Evolutionary conservation across 2,113 vertebrate species (phyloP).

Genomic region (Typhlomys cinereus): DNA sequence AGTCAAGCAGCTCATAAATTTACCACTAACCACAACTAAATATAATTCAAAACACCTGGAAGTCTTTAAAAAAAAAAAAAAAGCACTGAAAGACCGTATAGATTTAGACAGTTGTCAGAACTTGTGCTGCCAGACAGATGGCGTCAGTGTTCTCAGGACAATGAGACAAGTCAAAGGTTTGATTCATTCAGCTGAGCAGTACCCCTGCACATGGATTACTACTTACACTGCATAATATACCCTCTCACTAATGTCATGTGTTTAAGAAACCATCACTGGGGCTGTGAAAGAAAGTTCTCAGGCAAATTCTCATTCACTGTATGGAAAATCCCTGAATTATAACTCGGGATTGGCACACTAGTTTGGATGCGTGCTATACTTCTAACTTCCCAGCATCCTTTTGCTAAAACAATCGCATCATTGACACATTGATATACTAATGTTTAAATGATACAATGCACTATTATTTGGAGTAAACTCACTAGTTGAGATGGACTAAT

Average conservation of each 20-base stretch:
- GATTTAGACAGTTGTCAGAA: conserved; percentile 64
- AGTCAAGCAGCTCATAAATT: conserved; percentile 57
- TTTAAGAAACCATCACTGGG: conserved; percentile 45
- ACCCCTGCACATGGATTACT: conserved; percentile 52
- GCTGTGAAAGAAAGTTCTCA: conserved; percentile 41
- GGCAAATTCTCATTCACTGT: conserved; percentile 55
- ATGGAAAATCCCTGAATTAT: neutral
- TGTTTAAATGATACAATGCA: neutral
- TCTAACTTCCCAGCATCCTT: conserved; percentile 22
- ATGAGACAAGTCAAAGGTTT: conserved; percentile 72
- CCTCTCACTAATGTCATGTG: conserved; percentile 22
- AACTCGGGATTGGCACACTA: conserved; percentile 4
- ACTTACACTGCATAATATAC: conserved; percentile 57
- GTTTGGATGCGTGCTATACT: neutral
- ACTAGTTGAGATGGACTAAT: conserved; percentile 13
- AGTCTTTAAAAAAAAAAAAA: conserved; percentile 19
- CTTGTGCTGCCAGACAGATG: conserved; percentile 70
- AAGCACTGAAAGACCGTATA: conserved; percentile 68
- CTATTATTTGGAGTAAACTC: conserved; percentile 5
- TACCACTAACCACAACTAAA: conserved; percentile 56
- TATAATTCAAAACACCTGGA: conserved; percentile 73
- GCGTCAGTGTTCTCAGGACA: conserved; percentile 52
- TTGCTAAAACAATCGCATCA: conserved; percentile 15
- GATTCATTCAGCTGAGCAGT: conserved; percentile 59
- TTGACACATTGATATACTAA: neutral